Conservation (phyloP, 1,140 invertebrate genomes). For the Platyscapa corneri region DNA sequence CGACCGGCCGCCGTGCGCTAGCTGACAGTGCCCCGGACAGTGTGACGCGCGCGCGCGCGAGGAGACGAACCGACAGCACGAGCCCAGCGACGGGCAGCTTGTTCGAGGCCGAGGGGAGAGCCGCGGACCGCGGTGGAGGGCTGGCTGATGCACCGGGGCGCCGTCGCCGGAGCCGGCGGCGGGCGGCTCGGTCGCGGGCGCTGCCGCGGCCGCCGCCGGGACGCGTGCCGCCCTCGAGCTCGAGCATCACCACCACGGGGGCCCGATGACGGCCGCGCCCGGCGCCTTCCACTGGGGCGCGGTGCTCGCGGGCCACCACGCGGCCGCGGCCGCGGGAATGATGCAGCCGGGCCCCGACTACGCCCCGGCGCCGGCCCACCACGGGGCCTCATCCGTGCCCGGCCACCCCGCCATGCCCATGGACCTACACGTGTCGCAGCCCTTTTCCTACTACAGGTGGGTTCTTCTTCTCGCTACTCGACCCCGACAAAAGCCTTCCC, state of each 20-base stretch:
- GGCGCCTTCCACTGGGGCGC: constrained; percentile 69
- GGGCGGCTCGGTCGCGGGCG: constrained; percentile 63
- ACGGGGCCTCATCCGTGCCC: constrained; percentile 65
- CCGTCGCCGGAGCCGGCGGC: constrained; percentile 63
- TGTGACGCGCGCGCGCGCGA: neutral
- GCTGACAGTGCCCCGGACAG: neutral
- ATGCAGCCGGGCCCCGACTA: constrained; percentile 76
- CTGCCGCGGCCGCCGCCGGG: constrained; percentile 57
- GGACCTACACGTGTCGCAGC: constrained; percentile 90
- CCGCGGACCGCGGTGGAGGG: constrained; percentile 66
- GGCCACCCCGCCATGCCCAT: constrained; percentile 83
- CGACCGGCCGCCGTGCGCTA: no score
- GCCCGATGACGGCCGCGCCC: constrained; percentile 70
- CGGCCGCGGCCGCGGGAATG: constrained; percentile 78
- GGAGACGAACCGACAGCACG: neutral
- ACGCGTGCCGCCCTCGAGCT: constrained; percentile 67
- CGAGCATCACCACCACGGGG: constrained; percentile 64
- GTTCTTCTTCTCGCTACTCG: no score
- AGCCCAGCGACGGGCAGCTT: constrained; percentile 39
- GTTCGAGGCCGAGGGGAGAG: constrained; percentile 56
- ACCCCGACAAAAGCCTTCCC: no score
- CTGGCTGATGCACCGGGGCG: constrained; percentile 76
- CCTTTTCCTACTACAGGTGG: constrained; percentile 90
- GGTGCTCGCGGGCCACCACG: constrained; percentile 72
- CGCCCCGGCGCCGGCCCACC: constrained; percentile 75